Percentiles rank a stretch among this genome's conserved stretches.
Conservation (phyloP, 92 coral and sea anemone species). For the Phenganax marumi region DNA sequence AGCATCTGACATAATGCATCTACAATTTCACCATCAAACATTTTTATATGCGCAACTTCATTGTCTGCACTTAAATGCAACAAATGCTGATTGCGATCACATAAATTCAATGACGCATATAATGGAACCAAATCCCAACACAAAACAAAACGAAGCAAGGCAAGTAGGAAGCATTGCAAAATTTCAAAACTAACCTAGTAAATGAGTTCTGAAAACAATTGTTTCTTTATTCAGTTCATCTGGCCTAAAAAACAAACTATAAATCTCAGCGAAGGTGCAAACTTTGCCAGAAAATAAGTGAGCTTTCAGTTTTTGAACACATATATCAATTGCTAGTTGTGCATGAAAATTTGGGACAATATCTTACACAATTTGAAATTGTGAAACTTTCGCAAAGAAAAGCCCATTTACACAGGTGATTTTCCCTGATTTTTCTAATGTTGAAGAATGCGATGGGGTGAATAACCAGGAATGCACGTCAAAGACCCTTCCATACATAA, state of each 20-base stretch:
- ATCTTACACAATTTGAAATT: too few relatives aligned
- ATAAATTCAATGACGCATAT: background rate
- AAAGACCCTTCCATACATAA: too few relatives aligned
- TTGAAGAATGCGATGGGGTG: too few relatives aligned
- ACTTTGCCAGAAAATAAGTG: too few relatives aligned
- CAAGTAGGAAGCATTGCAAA: background rate
- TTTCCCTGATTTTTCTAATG: too few relatives aligned
- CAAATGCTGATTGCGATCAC: background rate
- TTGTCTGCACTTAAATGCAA: background rate
- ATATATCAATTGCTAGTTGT: too few relatives aligned
- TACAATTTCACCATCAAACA: conserved; percentile 23
- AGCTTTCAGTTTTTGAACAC: too few relatives aligned
- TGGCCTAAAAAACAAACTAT: background rate
- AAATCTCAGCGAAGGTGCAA: background rate
- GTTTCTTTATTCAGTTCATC: background rate
- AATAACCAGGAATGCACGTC: too few relatives aligned
- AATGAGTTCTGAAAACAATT: conserved; percentile 5
- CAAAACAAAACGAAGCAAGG: too few relatives aligned
- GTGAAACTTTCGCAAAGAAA: too few relatives aligned
- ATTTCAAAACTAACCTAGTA: conserved; percentile 19
- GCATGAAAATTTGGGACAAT: too few relatives aligned
- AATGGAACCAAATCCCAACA: background rate
- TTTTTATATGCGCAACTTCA: background rate
- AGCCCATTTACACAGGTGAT: too few relatives aligned
- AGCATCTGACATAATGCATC: conserved; percentile 69